Conservation (phyloP, 2,888 invertebrate species). For the Andrena minutula region DNA sequence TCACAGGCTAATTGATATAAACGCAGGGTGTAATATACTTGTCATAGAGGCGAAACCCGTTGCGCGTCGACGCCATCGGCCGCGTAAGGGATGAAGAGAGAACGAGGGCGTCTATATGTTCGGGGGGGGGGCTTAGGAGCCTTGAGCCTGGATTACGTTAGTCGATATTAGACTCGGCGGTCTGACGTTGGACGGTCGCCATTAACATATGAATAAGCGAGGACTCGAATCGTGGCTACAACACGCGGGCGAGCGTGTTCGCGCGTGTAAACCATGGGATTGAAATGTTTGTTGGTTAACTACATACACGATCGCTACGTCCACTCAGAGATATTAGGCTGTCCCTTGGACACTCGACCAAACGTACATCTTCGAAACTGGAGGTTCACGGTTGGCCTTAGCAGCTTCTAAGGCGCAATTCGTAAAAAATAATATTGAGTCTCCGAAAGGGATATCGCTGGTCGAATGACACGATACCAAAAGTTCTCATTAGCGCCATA, state of each 20-base stretch:
- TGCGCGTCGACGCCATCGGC: slow-evolving; percentile 59
- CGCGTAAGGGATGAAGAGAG: slow-evolving; percentile 39
- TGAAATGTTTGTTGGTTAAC: slow-evolving; percentile 57
- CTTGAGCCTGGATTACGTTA: slow-evolving; percentile 74
- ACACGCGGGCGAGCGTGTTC: slow-evolving; percentile 45
- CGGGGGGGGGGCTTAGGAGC: slow-evolving; percentile 69
- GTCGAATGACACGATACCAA: no score
- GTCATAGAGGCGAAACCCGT: slow-evolving; percentile 80
- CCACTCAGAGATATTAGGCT: no score
- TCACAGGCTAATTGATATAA: slow-evolving; percentile 85
- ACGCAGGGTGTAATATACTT: slow-evolving; percentile 84
- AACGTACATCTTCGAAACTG: no score
- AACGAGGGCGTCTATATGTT: slow-evolving; percentile 40
- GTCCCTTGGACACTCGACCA: no score
- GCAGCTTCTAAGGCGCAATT: no score
- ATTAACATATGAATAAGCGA: slow-evolving; percentile 76
- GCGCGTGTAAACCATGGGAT: slow-evolving; percentile 35
- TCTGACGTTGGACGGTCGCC: slow-evolving; percentile 70
- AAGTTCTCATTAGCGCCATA: no score
- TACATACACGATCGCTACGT: no score
- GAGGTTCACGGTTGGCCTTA: no score
- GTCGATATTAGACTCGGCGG: slow-evolving; percentile 78
- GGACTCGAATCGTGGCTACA: slow-evolving; percentile 24
- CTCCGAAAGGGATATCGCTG: no score
- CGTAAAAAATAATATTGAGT: no score